These are phyloP conservation scores for Eucidaris tribuloides DNA, from an alignment of 35 echinoderm and acorn worm genomes.

Conservation along the genomic window DNA sequence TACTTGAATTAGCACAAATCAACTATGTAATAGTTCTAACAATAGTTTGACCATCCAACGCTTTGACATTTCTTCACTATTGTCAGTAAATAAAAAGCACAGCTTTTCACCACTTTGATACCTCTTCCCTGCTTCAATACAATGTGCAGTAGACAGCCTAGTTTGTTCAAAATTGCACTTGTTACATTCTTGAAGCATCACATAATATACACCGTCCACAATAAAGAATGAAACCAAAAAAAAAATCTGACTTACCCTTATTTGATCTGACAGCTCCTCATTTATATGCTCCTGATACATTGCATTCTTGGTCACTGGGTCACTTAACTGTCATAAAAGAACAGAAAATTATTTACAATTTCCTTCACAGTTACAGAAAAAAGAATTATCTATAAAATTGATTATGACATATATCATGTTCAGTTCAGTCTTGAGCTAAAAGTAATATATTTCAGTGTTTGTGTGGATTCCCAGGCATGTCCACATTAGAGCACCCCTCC, in stretches of 20 bases:
- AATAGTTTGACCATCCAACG: neutral
- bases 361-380: neutral
- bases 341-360: neutral
- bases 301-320: conserved; percentile 60
- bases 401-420: neutral
- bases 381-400: neutral
- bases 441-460: neutral
- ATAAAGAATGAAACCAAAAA: no score
- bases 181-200: neutral
- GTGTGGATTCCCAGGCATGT: neutral
- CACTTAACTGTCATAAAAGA: conserved; percentile 67
- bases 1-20: neutral
- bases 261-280: conserved; percentile 70
- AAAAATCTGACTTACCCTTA: conserved; percentile 67
- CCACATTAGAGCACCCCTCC: neutral
- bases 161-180: neutral
- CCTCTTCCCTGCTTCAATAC: neutral
- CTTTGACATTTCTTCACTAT: neutral
- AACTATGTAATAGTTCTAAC: neutral
- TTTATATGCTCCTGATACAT: conserved; percentile 85
- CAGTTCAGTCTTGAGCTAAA: neutral
- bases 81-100: neutral
- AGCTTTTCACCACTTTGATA: neutral
- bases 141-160: no score
- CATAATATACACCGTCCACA: neutral